Conservation (phyloP, 2,113 vertebrate genomes). For the Eolophus roseicapilla region DNA sequence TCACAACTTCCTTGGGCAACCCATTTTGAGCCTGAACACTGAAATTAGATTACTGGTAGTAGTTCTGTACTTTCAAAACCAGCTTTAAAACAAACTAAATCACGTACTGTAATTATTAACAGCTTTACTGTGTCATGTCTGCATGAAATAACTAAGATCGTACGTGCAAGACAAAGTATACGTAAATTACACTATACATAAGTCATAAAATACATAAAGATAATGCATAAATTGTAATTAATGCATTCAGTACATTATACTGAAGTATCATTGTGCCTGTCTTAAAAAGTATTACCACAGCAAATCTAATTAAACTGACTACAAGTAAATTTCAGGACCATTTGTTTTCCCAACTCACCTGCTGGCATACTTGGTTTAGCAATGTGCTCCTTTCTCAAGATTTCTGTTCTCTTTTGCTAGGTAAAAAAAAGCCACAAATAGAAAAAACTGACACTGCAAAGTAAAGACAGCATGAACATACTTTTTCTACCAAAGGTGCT, state of each 20-base stretch:
- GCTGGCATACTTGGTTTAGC: background rate
- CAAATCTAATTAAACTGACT: background rate
- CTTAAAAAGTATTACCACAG: background rate
- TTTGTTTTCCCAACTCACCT: background rate
- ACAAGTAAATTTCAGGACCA: background rate
- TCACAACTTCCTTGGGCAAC: no score
- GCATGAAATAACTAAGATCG: background rate
- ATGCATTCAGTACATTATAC: background rate
- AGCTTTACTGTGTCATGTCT: background rate
- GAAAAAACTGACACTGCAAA: background rate
- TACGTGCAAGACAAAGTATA: background rate
- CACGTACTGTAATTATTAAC: background rate
- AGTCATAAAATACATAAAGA: background rate
- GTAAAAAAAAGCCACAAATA: background rate
- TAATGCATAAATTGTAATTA: background rate
- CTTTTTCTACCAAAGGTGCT: background rate
- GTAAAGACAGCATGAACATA: background rate
- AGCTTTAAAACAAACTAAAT: background rate
- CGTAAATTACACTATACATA: background rate
- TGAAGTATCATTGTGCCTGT: background rate
- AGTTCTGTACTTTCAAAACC: background rate
- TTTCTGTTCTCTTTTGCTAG: conserved; percentile 17
- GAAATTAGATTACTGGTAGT: background rate
- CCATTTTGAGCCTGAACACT: background rate
- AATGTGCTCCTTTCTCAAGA: background rate